Percentiles rank a stretch among this genome's conserved stretches.
Evolutionary conservation across 2,888 invertebrate genomes (phyloP).

Genomic region (Poecilobothrus nobilitatus): DNA sequence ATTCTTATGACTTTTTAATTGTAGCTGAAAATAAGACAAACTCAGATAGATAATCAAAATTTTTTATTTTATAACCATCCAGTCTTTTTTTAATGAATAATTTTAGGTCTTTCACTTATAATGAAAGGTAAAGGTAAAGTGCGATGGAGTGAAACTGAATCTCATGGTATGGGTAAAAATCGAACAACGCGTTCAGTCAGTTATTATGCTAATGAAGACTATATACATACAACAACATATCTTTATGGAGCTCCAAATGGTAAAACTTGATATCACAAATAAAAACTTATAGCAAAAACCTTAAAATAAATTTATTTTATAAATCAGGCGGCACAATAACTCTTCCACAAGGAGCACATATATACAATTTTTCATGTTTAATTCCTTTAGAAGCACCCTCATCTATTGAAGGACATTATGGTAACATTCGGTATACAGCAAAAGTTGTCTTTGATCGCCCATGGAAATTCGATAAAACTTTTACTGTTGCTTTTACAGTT

Average conservation of each 20-base stretch:
- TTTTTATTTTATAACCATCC: too few species aligned
- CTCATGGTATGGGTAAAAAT: constrained; percentile 26
- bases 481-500: constrained; percentile 69
- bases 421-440: constrained; percentile 73
- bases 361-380: constrained; percentile 69
- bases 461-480: constrained; percentile 74
- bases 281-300: not conserved
- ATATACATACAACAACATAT: constrained; percentile 45
- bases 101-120: constrained; percentile 47
- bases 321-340: constrained; percentile 8
- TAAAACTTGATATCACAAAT: not conserved
- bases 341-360: constrained; percentile 52
- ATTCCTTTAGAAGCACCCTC: constrained; percentile 65
- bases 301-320: not conserved
- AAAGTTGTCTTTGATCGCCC: constrained; percentile 71
- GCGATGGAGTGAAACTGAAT: constrained; percentile 43
- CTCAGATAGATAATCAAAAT: too few species aligned
- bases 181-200: constrained; percentile 28
- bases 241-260: constrained; percentile 44
- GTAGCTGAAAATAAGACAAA: too few species aligned
- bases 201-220: constrained; percentile 49
- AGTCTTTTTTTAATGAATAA: too few species aligned
- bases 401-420: constrained; percentile 66
- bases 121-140: constrained; percentile 48
- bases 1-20: too few species aligned